Percentiles rank a stretch among this genome's conserved stretches.
Conservation (phyloP, 2,113 vertebrate genomes). For the Ceratotherium simum region DNA sequence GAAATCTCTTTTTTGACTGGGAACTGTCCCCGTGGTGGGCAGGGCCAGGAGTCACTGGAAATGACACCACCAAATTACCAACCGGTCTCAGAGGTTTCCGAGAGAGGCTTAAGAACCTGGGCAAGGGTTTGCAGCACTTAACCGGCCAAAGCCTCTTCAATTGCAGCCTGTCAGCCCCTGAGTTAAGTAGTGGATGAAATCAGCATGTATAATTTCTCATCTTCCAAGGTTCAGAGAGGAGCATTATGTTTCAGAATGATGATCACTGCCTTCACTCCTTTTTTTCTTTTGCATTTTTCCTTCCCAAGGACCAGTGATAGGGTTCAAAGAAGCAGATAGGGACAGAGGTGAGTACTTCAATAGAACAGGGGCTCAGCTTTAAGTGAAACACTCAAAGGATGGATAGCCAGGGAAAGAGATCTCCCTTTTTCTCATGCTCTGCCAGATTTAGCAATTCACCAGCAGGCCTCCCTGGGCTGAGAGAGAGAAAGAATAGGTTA, state of each 20-base stretch:
- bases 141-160: slow-evolving; percentile 11
- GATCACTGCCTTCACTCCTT: slow-evolving; percentile 71
- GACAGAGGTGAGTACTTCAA: slow-evolving; percentile 79
- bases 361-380: slow-evolving; percentile 79
- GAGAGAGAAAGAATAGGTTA: slow-evolving; percentile 33
- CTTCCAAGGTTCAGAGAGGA: slow-evolving; percentile 67
- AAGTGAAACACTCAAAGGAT: slow-evolving; percentile 80
- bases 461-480: slow-evolving; percentile 63
- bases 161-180: slow-evolving; percentile 61
- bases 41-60: slow-evolving; percentile 49
- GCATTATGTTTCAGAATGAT: slow-evolving; percentile 76
- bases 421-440: slow-evolving; percentile 57
- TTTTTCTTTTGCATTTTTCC: slow-evolving; percentile 51
- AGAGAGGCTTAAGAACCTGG: slow-evolving; percentile 62
- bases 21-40: not conserved
- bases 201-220: slow-evolving; percentile 82
- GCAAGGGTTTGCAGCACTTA: slow-evolving; percentile 60
- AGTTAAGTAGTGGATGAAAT: slow-evolving; percentile 83
- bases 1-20: slow-evolving; percentile 12
- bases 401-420: slow-evolving; percentile 19
- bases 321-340: slow-evolving; percentile 78
- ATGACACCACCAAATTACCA: slow-evolving; percentile 54
- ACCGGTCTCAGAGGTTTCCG: not conserved
- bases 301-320: slow-evolving; percentile 76
- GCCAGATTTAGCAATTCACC: slow-evolving; percentile 76